Evolutionary conservation across 2,797 vertebrate species (phyloP).

Genomic region (Falco columbarius): DNA sequence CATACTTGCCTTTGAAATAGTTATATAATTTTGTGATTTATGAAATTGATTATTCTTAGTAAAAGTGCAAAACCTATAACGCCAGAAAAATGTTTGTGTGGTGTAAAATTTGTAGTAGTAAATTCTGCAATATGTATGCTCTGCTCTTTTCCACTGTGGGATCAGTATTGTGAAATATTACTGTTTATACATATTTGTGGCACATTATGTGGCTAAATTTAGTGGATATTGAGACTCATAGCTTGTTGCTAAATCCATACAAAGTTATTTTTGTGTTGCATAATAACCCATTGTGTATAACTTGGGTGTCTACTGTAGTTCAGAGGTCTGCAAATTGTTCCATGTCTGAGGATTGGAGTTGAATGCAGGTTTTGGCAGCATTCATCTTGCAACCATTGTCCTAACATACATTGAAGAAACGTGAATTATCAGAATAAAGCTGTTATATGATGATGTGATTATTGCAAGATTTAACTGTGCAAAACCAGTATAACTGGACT

Average conservation of each 20-base stretch:
- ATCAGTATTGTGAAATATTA: background rate
- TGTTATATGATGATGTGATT: background rate
- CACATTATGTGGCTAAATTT: background rate
- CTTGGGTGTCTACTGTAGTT: background rate
- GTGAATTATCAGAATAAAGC: background rate
- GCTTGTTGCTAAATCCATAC: constrained; percentile 23
- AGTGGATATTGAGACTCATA: background rate
- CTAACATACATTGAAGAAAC: background rate
- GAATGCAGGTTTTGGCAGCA: background rate
- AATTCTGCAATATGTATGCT: background rate
- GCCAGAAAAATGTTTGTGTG: background rate
- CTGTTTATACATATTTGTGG: background rate
- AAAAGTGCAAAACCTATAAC: background rate
- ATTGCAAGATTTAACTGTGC: background rate
- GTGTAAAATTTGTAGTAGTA: background rate
- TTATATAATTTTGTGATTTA: background rate
- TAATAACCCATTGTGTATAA: background rate
- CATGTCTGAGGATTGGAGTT: background rate
- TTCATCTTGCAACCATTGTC: background rate
- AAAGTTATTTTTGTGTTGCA: background rate
- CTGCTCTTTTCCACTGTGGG: background rate
- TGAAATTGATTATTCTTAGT: background rate
- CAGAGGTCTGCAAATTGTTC: background rate
- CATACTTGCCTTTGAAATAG: background rate
- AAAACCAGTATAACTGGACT: background rate